Base-by-base conservation (phyloP, 2,888 invertebrate species). In the Pocota personata region DNA sequence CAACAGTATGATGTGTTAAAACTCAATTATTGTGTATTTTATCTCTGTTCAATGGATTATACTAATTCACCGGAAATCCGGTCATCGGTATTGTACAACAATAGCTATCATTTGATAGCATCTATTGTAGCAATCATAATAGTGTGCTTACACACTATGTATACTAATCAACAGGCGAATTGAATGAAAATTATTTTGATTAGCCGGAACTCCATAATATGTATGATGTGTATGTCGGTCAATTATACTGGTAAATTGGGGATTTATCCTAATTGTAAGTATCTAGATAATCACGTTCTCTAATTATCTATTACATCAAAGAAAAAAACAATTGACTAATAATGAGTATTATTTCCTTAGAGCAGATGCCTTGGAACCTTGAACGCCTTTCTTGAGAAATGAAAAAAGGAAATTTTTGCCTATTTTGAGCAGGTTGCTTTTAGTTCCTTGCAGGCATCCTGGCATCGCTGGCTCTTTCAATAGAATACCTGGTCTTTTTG, bases 61-160 rank as follows among this genome's bases (percentile, higher is more conserved):
- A 72, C 27, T 72, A 79, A 79, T 72, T 72, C 14, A 64, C 79
- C 79, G 71, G 79, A 79, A 27, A 72, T 79, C 79, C 79, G 79
- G 71, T 16, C 27, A 43, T 58, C 37, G 58, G 37, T 64, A 64
- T 50, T 71, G 55, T 24, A 16, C 30, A 48, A 82, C 57, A 71
- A 50, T 62, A 16, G 40, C 67, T 50, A 60, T 69, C 48, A 62
- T 50, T 40, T 50, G 77, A 58, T 60, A n/a, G 14, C n/a, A 67
- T 69, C 67, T 30, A 75, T 73, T 62, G 21, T 19, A 19, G 35
- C 43, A 12, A 37, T 43, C 8, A 40, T 52, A 32, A 14, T 24
- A 52, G 60, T 55, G 40, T 24, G 14, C n/a, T n/a, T 24, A 52
- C 10, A 30, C 4, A 32, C 21, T 48, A 21, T 58, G 37, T 69